Evolutionary conservation across 35 echinoderm and acorn worm species (phyloP).

Genomic region (Lytechinus pictus): DNA sequence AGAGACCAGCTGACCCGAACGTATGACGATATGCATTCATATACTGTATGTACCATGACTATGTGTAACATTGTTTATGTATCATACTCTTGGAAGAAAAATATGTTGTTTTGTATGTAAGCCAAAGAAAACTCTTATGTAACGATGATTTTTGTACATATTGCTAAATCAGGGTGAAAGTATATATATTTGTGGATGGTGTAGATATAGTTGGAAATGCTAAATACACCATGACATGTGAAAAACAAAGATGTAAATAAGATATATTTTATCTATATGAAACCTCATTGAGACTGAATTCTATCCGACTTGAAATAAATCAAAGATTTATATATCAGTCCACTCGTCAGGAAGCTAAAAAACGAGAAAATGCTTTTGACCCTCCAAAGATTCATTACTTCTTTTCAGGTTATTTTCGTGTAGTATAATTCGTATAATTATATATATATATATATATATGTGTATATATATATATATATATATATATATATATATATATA

Average conservation of each 20-base stretch:
- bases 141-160: neutral
- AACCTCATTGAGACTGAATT: constrained; percentile 3
- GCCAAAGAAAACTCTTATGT: neutral
- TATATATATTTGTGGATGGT: neutral
- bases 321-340: neutral
- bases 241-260: neutral
- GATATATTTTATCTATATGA: constrained; percentile 15
- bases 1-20: neutral
- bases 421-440: too few relatives aligned
- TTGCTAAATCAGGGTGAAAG: neutral
- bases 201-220: neutral
- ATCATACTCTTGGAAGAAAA: neutral
- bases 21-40: neutral
- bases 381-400: too few relatives aligned
- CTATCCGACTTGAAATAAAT: neutral
- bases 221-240: neutral
- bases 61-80: neutral
- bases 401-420: too few relatives aligned
- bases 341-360: neutral
- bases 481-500: too few relatives aligned
- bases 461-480: too few relatives aligned
- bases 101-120: neutral
- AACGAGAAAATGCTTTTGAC: neutral
- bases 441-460: too few relatives aligned
- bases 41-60: neutral